phyloP scores from a whole-genome alignment of 2,113 vertebrate genomes.

The Hemiscyllium ocellatum region DNA sequence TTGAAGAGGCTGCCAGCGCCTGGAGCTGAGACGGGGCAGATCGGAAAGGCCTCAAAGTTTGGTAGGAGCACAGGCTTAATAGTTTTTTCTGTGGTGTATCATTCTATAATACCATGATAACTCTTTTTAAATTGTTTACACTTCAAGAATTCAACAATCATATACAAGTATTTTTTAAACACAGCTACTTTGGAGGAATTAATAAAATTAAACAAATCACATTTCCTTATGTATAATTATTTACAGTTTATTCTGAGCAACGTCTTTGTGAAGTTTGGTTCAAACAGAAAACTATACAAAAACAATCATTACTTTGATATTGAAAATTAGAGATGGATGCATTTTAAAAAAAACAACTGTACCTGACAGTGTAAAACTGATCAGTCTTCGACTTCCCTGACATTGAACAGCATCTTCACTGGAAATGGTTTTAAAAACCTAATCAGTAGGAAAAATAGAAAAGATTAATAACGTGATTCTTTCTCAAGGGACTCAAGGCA shows the following conservation, averaged over 20 bases:
- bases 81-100: not conserved
- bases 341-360: conserved; percentile 40
- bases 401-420: conserved; percentile 71
- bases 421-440: conserved; percentile 82
- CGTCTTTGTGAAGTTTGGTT: not conserved
- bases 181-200: not conserved
- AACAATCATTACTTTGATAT: not conserved
- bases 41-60: no score
- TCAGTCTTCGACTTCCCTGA: conserved; percentile 79
- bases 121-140: no score
- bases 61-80: not conserved
- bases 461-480: not conserved
- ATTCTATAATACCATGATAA: not conserved
- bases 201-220: not conserved
- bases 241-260: not conserved
- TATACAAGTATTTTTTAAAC: not conserved
- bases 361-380: conserved; percentile 94
- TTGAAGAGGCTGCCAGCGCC: no score
- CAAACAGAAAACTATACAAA: not conserved
- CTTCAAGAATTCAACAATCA: not conserved
- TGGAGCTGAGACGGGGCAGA: no score
- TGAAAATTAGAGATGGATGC: not conserved
- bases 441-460: conserved; percentile 46
- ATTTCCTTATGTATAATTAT: not conserved
- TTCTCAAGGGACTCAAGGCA: not conserved